Evolutionary conservation across 2,797 vertebrate species (phyloP).

Genomic region (Falco columbarius): DNA sequence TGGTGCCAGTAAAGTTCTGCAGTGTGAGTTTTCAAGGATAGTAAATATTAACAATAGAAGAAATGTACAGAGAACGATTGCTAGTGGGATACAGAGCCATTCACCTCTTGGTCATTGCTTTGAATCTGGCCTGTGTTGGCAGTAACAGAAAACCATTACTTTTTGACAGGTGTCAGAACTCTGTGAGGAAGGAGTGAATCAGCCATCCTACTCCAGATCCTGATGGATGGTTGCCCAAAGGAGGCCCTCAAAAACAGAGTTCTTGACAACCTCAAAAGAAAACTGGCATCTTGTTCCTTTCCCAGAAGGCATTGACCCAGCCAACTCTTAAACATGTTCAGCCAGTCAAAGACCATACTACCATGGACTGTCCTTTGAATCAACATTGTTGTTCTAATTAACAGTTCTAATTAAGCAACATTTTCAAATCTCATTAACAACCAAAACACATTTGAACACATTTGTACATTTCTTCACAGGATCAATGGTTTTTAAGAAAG

Average conservation of each 20-base stretch:
- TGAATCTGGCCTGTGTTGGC: slow-evolving; percentile 1
- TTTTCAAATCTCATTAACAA: not conserved
- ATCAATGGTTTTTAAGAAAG: not conserved
- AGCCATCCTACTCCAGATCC: not conserved
- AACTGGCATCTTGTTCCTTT: not conserved
- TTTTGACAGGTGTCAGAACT: slow-evolving; percentile 15
- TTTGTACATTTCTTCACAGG: not conserved
- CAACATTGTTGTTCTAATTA: not conserved
- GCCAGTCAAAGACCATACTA: not conserved
- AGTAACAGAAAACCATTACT: not conserved
- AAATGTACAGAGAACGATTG: slow-evolving; percentile 13
- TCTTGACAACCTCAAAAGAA: not conserved
- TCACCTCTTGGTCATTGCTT: not conserved
- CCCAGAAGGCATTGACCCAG: not conserved
- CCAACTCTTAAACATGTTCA: not conserved
- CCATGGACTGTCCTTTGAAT: not conserved
- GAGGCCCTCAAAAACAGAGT: not conserved
- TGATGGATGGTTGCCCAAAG: not conserved
- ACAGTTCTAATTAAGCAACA: not conserved
- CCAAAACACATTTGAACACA: not conserved
- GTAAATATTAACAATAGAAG: slow-evolving; percentile 61
- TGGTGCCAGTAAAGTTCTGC: slow-evolving; percentile 61
- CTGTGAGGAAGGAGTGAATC: not conserved
- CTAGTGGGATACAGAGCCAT: slow-evolving; percentile 43
- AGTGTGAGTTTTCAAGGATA: slow-evolving; percentile 46